Percentiles rank a stretch among this genome's conserved stretches.
Evolutionary conservation across 92 coral and sea anemone genomes (phyloP).

Genomic region (Epizoanthus stellaris): DNA sequence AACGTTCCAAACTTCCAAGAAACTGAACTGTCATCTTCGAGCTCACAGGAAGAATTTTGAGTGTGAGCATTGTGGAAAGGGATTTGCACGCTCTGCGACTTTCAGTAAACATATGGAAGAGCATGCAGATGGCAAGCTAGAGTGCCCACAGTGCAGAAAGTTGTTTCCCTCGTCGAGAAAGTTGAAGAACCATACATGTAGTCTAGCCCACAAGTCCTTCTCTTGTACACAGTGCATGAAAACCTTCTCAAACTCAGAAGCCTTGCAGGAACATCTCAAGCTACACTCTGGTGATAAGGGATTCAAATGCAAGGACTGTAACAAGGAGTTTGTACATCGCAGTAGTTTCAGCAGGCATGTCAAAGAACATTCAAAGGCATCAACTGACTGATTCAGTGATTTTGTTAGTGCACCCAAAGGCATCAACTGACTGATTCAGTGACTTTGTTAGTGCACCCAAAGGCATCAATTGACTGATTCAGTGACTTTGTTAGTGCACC

Average conservation of each 20-base stretch:
- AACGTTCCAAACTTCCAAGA: neutral
- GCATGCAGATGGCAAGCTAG: neutral
- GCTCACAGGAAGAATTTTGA: neutral
- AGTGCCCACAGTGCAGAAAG: slow-evolving; percentile 1
- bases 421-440: neutral
- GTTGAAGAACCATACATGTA: neutral
- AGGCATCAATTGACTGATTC: no score
- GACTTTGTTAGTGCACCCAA: neutral
- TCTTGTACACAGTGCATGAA: slow-evolving; percentile 8
- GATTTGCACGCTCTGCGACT: neutral
- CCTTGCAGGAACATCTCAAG: neutral
- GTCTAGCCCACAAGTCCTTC: neutral
- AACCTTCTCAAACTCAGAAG: neutral
- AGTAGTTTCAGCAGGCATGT: neutral
- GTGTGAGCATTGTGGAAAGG: slow-evolving; percentile 16
- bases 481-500: no score
- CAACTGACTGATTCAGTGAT: neutral
- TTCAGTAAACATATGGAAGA: slow-evolving; percentile 12
- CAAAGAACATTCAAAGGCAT: neutral
- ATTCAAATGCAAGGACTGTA: neutral
- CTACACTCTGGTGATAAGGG: neutral
- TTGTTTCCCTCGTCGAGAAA: neutral
- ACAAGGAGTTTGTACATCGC: slow-evolving; percentile 1
- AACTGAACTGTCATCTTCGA: slow-evolving; percentile 6
- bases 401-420: neutral